Evolutionary conservation across 2,113 vertebrate species (phyloP).

Genomic region (Tragelaphus buxtoni): DNA sequence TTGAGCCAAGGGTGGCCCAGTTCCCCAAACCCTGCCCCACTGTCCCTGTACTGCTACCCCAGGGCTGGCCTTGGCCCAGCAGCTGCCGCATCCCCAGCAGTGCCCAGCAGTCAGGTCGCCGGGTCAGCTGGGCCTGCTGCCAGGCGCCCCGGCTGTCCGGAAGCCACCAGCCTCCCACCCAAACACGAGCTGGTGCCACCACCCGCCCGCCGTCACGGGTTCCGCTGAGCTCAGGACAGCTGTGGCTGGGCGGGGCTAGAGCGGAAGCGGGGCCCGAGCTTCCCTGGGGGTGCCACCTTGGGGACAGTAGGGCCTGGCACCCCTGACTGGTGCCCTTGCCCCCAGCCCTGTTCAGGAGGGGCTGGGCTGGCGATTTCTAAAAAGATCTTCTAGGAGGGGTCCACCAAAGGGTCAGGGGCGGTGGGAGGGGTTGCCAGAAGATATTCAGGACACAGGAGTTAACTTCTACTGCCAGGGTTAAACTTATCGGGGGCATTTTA

Average conservation of each 20-base stretch:
- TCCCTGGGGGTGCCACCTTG: not conserved
- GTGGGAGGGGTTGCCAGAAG: not conserved
- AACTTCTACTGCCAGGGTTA: not conserved
- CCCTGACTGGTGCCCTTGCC: not conserved
- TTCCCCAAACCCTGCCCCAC: not conserved
- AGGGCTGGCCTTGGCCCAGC: not conserved
- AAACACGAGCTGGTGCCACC: constrained; percentile 68
- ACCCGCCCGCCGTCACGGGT: constrained; percentile 66
- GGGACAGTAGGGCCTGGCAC: constrained; percentile 57
- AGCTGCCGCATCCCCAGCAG: not conserved
- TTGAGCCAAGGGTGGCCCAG: too few relatives aligned
- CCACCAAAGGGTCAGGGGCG: rapidly evolving
- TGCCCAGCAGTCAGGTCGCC: not conserved
- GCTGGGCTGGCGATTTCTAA: not conserved
- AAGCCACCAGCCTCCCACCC: constrained; percentile 41
- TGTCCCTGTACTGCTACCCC: not conserved
- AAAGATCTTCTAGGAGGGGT: not conserved
- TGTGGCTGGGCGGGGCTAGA: not conserved
- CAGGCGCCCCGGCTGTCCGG: constrained; percentile 40
- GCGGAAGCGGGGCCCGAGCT: not conserved
- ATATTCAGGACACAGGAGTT: not conserved
- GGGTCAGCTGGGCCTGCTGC: constrained; percentile 47
- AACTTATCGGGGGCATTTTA: rapidly evolving
- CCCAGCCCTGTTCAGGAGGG: not conserved
- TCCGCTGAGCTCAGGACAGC: constrained; percentile 71